Base-by-base conservation (phyloP, 2,797 vertebrate genomes). In the Muraenolepis orangiensis region DNA sequence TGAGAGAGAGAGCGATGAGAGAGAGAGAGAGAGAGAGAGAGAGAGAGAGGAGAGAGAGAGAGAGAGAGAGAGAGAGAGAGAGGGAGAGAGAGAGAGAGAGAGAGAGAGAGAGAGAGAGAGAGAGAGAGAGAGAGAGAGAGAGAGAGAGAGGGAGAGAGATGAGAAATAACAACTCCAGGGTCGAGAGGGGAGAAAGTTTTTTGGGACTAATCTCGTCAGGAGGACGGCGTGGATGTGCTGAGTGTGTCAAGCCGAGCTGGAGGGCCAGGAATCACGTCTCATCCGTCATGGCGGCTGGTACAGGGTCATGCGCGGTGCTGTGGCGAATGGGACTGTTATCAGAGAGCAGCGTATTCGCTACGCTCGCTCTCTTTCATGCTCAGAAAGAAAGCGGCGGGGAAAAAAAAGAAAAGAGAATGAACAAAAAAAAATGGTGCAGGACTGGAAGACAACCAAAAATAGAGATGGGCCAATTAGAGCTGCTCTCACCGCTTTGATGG, bases 271-370 rank as follows among this genome's bases (percentile, higher is more conserved):
- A 92, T 90, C 88, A 90, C 91, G 87, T 90, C 87, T 82, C 87
- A 93, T 92, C 91, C 87, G 90, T 91, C 92, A 93, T 88, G 90
- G 90, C 92, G 87, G 90, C 90, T 90, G 91, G 83, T 90, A 85
- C 73, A 76, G 91, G 92, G 92, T 94, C 93, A 93, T 91, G 88
- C 89, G 77, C 87, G 86, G 92, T 93, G 79, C 93, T 91, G 89
- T 91, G 83, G 90, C 87, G 85, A 93, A 91, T 91, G 82, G 81
- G 84, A 82, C 86, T 88, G 84, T 91, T 91, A 93, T 93, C 91
- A 80, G 89, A 85, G 83, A 80, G 89, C 90, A 91, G 89, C 88
- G 85, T 85, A 90, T 93, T 91, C 81, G 86, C 86, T 72, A 82
- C 83, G 85, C 88, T 88, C 87, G 84, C 82, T 87, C 80, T 87